Percentiles rank a stretch among this genome's conserved stretches.
phyloP scores from a whole-genome alignment of 2,797 vertebrate species.

The Chaetodon trifasciatus region DNA sequence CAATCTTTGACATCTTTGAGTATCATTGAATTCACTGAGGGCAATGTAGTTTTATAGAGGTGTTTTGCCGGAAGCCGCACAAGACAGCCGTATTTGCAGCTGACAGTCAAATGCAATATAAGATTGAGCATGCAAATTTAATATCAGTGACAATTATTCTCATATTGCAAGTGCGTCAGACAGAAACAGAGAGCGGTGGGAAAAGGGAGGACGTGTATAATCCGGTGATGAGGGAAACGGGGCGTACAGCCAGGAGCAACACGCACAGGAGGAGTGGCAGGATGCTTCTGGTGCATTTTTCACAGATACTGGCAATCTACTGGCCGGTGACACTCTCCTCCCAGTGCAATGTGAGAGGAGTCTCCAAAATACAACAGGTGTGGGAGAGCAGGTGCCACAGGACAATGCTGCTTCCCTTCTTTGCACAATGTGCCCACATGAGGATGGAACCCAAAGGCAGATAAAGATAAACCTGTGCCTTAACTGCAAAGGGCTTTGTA shows the following conservation, averaged over 20 bases:
- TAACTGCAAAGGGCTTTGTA: not conserved
- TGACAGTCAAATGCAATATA: not conserved
- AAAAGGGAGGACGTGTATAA: not conserved
- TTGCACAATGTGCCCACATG: not conserved
- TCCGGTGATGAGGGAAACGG: not conserved
- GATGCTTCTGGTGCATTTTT: not conserved
- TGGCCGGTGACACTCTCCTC: not conserved
- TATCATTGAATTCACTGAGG: not conserved
- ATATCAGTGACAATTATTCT: not conserved
- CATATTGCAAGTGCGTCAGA: not conserved
- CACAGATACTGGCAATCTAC: not conserved
- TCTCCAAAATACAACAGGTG: conserved; percentile 8
- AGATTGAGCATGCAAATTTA: not conserved
- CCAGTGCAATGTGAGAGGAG: not conserved
- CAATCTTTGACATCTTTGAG: conserved; percentile 8
- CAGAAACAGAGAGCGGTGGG: not conserved
- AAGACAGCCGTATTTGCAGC: not conserved
- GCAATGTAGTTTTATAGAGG: conserved; percentile 16
- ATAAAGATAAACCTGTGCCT: not conserved
- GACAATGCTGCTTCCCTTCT: not conserved
- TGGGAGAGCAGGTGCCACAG: not conserved
- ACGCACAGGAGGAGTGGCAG: not conserved
- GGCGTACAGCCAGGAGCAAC: not conserved
- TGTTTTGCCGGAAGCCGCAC: not conserved
- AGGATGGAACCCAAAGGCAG: not conserved